Evolutionary conservation across 2,888 invertebrate genomes (phyloP).

Genomic region (Drosophila buzzatii): DNA sequence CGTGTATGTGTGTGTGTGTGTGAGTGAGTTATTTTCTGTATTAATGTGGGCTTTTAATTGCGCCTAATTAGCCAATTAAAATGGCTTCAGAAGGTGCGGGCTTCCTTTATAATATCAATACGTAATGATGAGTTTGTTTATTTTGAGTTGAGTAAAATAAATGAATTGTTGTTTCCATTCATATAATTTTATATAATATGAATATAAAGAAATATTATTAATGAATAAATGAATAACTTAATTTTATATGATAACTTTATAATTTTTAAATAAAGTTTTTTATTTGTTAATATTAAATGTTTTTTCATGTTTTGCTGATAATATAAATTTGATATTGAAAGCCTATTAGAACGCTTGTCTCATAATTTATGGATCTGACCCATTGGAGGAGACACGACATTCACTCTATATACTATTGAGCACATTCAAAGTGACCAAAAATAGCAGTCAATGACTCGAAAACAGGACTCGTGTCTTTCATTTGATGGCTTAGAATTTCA

Average conservation of each 20-base stretch:
- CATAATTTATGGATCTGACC: slow-evolving; percentile 43
- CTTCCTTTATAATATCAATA: slow-evolving; percentile 1
- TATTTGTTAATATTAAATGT: too few species aligned
- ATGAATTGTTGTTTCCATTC: background rate
- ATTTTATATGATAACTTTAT: too few species aligned
- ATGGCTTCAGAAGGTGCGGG: slow-evolving; percentile 30
- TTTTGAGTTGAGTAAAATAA: background rate
- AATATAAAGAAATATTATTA: too few species aligned
- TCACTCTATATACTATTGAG: slow-evolving; percentile 15
- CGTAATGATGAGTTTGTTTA: background rate
- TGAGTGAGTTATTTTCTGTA: slow-evolving; percentile 19
- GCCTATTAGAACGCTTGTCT: background rate
- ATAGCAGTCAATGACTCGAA: slow-evolving; percentile 65
- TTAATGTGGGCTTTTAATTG: slow-evolving; percentile 45
- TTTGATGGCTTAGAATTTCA: slow-evolving; percentile 69
- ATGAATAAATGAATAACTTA: too few species aligned
- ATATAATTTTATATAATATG: too few species aligned
- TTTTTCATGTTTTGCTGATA: too few species aligned
- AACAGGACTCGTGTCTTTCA: slow-evolving; percentile 73
- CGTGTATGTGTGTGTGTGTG: slow-evolving; percentile 11
- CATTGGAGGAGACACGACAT: slow-evolving; percentile 39
- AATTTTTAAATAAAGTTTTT: too few species aligned
- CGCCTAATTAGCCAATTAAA: slow-evolving; percentile 50
- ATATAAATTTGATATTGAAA: too few species aligned
- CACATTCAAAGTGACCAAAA: slow-evolving; percentile 38